Evolutionary conservation across 53 echinoderm and acorn worm genomes (phyloP).

Genomic region (Holothuria scabra): DNA sequence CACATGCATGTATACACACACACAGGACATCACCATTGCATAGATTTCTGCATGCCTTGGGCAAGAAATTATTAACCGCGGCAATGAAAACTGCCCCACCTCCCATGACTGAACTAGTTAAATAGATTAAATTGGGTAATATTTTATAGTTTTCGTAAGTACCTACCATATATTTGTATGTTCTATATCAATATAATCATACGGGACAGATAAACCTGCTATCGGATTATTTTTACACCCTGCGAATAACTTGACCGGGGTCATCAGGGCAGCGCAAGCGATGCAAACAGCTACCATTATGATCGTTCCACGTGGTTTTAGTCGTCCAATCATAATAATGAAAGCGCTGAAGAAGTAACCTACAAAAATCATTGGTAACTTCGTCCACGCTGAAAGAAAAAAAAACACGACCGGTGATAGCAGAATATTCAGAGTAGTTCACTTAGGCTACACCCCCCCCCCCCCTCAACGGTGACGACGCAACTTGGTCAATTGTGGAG

Average conservation of each 20-base stretch:
- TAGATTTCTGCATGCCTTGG: too few species aligned
- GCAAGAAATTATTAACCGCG: too few species aligned
- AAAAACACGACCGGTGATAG: not conserved
- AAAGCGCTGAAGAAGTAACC: constrained; percentile 30
- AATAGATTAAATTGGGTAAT: too few species aligned
- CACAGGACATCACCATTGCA: too few species aligned
- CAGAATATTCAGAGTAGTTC: too few species aligned
- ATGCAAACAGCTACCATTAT: constrained; percentile 32
- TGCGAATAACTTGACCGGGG: constrained; percentile 8
- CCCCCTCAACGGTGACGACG: too few species aligned
- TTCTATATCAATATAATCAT: constrained; percentile 23
- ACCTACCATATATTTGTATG: constrained; percentile 11
- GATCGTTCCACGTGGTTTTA: constrained; percentile 36
- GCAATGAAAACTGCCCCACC: too few species aligned
- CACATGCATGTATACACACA: too few species aligned
- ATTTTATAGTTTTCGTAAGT: not conserved
- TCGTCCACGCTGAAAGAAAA: constrained; percentile 29
- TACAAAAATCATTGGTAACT: constrained; percentile 19
- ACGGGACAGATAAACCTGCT: constrained; percentile 9
- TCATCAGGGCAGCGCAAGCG: not conserved
- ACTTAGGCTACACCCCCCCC: too few species aligned
- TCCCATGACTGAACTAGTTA: too few species aligned
- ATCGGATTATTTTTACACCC: constrained; percentile 30
- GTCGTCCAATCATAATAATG: constrained; percentile 24
- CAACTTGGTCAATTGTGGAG: too few species aligned